These are phyloP conservation scores for Ariopsis seemanni DNA, from an alignment of 2,113 vertebrate genomes.

Conservation along the genomic window DNA sequence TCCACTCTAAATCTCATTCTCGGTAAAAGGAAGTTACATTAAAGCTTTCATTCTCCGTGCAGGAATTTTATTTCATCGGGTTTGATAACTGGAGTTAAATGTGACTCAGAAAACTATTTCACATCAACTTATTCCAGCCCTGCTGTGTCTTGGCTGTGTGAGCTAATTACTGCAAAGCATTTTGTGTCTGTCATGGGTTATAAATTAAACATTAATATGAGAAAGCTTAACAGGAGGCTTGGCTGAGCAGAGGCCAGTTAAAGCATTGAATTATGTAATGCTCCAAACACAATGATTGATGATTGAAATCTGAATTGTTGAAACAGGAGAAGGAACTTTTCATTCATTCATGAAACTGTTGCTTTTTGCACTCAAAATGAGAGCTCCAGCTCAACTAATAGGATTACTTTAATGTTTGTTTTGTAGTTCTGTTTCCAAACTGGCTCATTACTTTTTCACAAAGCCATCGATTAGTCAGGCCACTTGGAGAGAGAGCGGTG, in stretches of 20 bases:
- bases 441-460: conserved; percentile 3
- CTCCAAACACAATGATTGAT: not conserved
- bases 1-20: not conserved
- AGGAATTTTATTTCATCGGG: conserved; percentile 41
- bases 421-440: conserved; percentile 4
- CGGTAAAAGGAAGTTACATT: not conserved
- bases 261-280: conserved; percentile 19
- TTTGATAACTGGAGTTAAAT: conserved; percentile 32
- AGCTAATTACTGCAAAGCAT: conserved; percentile 51
- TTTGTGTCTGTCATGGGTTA: conserved; percentile 55
- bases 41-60: not conserved
- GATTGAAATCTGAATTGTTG: not conserved
- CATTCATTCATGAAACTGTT: conserved; percentile 7
- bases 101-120: conserved; percentile 26
- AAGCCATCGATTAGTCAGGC: not conserved
- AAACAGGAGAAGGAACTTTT: conserved; percentile 7
- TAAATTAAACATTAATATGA: conserved; percentile 64
- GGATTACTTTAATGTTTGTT: not conserved
- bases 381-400: not conserved
- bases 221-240: conserved; percentile 47
- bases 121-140: conserved; percentile 32
- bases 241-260: conserved; percentile 26
- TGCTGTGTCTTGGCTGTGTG: conserved; percentile 42
- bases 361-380: not conserved
- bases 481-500: conserved; percentile 22